Evolutionary conservation across 2,888 invertebrate species (phyloP), one percentile per base, ranked within the genome.

Genomic region (Branchipolynoe longqiensis): DNA sequence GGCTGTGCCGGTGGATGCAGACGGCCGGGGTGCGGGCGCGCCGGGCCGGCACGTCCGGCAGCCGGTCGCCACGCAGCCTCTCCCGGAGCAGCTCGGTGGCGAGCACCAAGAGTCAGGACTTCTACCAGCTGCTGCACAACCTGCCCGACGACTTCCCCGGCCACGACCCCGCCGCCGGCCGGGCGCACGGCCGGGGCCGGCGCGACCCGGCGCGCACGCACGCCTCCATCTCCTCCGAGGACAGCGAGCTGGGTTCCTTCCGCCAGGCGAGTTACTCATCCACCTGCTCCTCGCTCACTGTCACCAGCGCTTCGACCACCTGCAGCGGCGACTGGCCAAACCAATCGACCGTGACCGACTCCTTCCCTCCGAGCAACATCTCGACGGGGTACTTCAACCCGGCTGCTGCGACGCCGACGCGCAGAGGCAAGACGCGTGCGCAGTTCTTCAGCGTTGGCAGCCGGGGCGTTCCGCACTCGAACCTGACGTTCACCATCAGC

Each of bases 1-100:
- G 86, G 33, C 86, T 89, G 85, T 86, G 88, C 74, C 86, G 88
- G 56, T 89, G 89, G 89, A 82, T 89, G 82, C 82, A 83, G 40
- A 58, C 56, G 56, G 82, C 82, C 14, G 82, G 59, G 31, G 58
- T 58, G 33, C 18, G 38, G 22, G 12, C 18, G 8, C 31, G 25
- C n/a, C 33, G 33, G 8, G 6, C n/a, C n/a, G 6, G 3, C 8
- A 38, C 56, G n/a, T 58, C 82, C 1, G 56, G 33, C 0, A 82
- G 82, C 58, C 36, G 82, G 48, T 54, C 78, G 4, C 64, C 74
- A 4, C 82, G 58, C 3, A 64, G 64, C 40, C 59, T 69, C 14
- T 84, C 84, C 22, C 84, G 84, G 25, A 74, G 74, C 59, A 62
- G 48, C 58, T 58, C 56, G 8, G 73, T 84, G 18, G 73, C 69